These are phyloP conservation scores for Drosophila austrosaltans DNA, from an alignment of 2,888 invertebrate genomes.

Conservation along the genomic window DNA sequence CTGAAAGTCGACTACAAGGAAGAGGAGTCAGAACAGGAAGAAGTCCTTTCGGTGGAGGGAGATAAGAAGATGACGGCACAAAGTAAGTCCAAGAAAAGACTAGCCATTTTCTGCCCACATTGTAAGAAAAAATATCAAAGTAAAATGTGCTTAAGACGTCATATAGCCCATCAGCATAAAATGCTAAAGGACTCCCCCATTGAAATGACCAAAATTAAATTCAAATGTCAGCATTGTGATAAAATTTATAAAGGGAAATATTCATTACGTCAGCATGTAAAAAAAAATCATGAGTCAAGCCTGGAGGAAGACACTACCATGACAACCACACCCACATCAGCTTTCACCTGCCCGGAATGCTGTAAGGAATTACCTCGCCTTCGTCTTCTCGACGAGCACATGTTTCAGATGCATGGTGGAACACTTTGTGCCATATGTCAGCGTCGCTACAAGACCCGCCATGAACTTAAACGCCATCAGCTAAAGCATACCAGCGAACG, in stretches of 20 bases:
- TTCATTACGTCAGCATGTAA: slow-evolving; percentile 59
- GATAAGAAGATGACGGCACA: slow-evolving; percentile 10
- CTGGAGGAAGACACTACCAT: slow-evolving; percentile 28
- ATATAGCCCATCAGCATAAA: slow-evolving; percentile 59
- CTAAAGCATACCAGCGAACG: slow-evolving; percentile 67
- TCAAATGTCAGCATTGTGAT: slow-evolving; percentile 68
- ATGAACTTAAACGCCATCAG: slow-evolving; percentile 74
- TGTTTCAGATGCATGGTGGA: slow-evolving; percentile 62
- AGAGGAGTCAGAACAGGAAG: slow-evolving; percentile 43
- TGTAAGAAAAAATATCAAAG: slow-evolving; percentile 57
- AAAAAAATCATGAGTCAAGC: slow-evolving; percentile 54
- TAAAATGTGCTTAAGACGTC: slow-evolving; percentile 52
- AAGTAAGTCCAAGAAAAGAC: background rate
- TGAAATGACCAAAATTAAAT: slow-evolving; percentile 22
- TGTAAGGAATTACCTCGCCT: slow-evolving; percentile 54
- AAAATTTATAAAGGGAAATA: slow-evolving; percentile 62
- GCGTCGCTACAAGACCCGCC: slow-evolving; percentile 70
- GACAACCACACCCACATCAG: background rate
- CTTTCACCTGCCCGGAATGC: slow-evolving; percentile 63
- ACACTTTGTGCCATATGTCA: slow-evolving; percentile 61
- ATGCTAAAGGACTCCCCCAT: background rate
- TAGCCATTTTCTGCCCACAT: slow-evolving; percentile 30
- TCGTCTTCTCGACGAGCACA: slow-evolving; percentile 64
- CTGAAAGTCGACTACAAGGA: slow-evolving; percentile 56
- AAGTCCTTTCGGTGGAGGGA: background rate